Conservation (phyloP, 2,113 vertebrate genomes). For the Megaleporinus macrocephalus region DNA sequence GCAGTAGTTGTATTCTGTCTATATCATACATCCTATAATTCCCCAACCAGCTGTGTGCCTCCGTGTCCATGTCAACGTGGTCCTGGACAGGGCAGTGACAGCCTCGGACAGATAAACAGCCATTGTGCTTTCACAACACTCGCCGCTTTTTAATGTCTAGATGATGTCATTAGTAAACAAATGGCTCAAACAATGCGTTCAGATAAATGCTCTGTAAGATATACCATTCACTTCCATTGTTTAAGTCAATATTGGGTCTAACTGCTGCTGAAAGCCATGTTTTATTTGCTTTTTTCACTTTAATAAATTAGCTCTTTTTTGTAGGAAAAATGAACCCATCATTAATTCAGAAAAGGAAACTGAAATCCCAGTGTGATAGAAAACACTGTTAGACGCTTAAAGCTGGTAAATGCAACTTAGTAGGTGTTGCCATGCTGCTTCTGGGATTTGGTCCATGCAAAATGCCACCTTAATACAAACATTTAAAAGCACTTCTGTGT, state of each 20-base stretch:
- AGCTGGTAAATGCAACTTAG: not conserved
- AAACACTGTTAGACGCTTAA: slow-evolving; percentile 11
- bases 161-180: slow-evolving; percentile 46
- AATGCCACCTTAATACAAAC: slow-evolving; percentile 8
- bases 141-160: slow-evolving; percentile 18
- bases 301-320: slow-evolving; percentile 29
- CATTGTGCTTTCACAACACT: slow-evolving; percentile 42
- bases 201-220: not conserved
- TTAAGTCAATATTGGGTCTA: not conserved
- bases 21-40: not conserved
- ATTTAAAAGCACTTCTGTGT: slow-evolving; percentile 14
- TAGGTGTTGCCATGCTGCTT: slow-evolving; percentile 13
- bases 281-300: not conserved
- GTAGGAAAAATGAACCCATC: not conserved
- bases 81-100: not conserved
- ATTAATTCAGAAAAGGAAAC: not conserved
- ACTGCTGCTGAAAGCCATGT: not conserved
- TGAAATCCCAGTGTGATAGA: slow-evolving; percentile 20
- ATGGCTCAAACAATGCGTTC: not conserved
- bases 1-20: not conserved
- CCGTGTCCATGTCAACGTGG: not conserved
- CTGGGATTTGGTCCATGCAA: slow-evolving; percentile 14
- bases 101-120: slow-evolving; percentile 23
- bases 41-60: not conserved
- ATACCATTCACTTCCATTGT: not conserved